These are phyloP conservation scores for Blastobasis adustella DNA, from an alignment of 2,888 invertebrate species.

Conservation along the genomic window DNA sequence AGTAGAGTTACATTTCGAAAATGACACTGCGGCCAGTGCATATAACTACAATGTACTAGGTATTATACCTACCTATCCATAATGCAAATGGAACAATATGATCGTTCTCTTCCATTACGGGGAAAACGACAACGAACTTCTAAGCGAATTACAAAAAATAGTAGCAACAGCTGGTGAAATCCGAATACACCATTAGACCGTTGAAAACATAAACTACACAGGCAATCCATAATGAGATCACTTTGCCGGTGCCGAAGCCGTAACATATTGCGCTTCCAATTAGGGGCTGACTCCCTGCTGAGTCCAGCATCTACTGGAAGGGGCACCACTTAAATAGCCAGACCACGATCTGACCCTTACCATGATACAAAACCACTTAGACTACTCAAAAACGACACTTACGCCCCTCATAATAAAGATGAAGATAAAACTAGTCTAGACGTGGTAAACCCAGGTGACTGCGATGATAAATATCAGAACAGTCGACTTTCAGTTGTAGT, in stretches of 20 bases:
- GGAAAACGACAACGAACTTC: too few relatives aligned
- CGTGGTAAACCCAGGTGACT: conserved; percentile 5
- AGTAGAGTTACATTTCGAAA: too few relatives aligned
- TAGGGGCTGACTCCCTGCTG: conserved; percentile 68
- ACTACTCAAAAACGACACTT: conserved; percentile 20
- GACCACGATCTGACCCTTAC: conserved; percentile 55
- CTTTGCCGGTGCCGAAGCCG: conserved; percentile 37
- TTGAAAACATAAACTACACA: conserved; percentile 7
- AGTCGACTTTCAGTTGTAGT: conserved; percentile 11
- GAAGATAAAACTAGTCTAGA: too few relatives aligned
- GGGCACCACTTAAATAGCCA: conserved; percentile 58
- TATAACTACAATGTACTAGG: too few relatives aligned
- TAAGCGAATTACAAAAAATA: too few relatives aligned
- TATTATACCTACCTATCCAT: too few relatives aligned
- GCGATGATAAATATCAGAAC: conserved; percentile 16
- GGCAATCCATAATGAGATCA: conserved; percentile 30
- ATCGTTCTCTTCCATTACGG: too few relatives aligned
- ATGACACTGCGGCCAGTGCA: too few relatives aligned
- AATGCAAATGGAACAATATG: too few relatives aligned
- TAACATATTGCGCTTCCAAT: conserved; percentile 71
- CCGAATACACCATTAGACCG: background rate
- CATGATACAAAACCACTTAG: conserved; percentile 15
- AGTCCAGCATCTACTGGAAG: conserved; percentile 48
- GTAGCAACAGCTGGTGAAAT: too few relatives aligned
- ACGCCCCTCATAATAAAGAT: conserved; percentile 11